phyloP scores from a whole-genome alignment of 1,140 invertebrate species.

The Zophobas morio region DNA sequence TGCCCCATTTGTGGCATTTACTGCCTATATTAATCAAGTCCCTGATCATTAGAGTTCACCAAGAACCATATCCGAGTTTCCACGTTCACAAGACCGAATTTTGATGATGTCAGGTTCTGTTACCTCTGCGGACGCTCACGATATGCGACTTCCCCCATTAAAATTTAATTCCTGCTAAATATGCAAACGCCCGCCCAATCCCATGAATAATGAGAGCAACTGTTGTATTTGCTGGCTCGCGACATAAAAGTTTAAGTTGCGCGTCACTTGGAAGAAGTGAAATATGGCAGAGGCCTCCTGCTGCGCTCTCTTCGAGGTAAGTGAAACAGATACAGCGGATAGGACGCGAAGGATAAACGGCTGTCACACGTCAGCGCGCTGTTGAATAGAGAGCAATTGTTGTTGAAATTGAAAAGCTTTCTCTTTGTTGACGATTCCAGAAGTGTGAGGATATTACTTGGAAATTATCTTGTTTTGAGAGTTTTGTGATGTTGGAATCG shows the following conservation, averaged over 20 bases:
- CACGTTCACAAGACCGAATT: not conserved
- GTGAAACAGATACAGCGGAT: constrained; percentile 39
- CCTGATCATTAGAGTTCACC: not conserved
- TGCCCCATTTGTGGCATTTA: no score
- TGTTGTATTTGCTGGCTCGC: constrained; percentile 15
- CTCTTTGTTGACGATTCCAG: not conserved
- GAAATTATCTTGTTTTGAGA: no score
- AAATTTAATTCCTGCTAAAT: constrained; percentile 30
- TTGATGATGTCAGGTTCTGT: constrained; percentile 15
- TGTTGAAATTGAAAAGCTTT: constrained; percentile 9
- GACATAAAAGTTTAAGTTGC: constrained; percentile 33
- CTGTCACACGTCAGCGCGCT: constrained; percentile 33
- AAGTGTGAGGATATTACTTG: not conserved
- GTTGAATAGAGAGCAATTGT: constrained; percentile 23
- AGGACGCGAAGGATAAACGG: constrained; percentile 19
- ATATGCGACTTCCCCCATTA: not conserved
- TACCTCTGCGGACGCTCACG: constrained; percentile 3
- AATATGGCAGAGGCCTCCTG: constrained; percentile 36
- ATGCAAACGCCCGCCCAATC: constrained; percentile 29
- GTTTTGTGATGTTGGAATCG: no score
- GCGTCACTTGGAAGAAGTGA: constrained; percentile 21
- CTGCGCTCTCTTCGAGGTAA: constrained; percentile 29
- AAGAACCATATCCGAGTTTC: not conserved
- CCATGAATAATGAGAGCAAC: constrained; percentile 26
- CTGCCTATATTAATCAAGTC: no score